Evolutionary conservation across 2,888 invertebrate species (phyloP).

Genomic region (Ferrisia virgata): DNA sequence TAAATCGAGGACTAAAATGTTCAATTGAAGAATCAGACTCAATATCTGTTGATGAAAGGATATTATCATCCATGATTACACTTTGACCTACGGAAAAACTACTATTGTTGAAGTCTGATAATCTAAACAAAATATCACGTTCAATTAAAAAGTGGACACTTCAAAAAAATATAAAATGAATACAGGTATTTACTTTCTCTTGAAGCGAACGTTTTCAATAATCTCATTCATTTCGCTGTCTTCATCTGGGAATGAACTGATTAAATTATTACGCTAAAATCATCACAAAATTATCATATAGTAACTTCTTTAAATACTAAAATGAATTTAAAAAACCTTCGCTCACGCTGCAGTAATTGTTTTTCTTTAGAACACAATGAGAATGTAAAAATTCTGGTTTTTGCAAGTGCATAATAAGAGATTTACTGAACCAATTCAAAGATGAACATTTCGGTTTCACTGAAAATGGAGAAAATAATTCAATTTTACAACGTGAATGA

Average conservation of each 20-base stretch:
- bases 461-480: neutral
- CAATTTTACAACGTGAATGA: neutral
- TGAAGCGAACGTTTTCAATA: slow-evolving; percentile 6
- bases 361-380: slow-evolving; percentile 27
- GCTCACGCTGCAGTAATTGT: neutral
- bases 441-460: slow-evolving; percentile 28
- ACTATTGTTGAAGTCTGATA: neutral
- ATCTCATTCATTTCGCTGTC: slow-evolving; percentile 34
- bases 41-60: neutral
- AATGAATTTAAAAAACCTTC: neutral
- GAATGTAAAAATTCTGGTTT: slow-evolving; percentile 24
- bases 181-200: slow-evolving; percentile 3
- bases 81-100: slow-evolving; percentile 10
- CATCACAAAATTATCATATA: neutral
- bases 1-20: slow-evolving; percentile 22
- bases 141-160: no score
- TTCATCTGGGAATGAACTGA: neutral
- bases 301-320: neutral
- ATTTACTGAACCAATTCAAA: slow-evolving; percentile 28
- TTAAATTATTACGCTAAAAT: neutral
- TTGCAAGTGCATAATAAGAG: slow-evolving; percentile 24
- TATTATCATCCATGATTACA: slow-evolving; percentile 3
- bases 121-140: slow-evolving; percentile 1
- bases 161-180: neutral
- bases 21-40: neutral